Conservation (phyloP, 2,888 invertebrate species). For the Limnephilus rhombicus region DNA sequence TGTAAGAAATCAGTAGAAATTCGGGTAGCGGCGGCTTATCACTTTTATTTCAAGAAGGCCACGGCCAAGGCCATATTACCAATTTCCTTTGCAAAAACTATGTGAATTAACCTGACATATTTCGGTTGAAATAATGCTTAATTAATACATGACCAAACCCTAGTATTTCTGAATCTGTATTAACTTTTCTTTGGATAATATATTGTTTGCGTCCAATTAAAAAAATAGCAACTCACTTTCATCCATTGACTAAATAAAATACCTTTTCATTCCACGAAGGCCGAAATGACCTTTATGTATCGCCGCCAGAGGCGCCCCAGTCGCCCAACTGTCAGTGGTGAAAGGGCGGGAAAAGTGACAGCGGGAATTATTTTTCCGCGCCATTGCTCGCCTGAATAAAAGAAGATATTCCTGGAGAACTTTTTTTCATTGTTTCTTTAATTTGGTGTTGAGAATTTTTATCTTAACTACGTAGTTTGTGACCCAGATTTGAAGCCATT, state of each 20-base stretch:
- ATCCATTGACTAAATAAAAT: not conserved
- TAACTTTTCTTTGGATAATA: not conserved
- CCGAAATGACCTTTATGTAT: not conserved
- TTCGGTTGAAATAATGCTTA: not conserved
- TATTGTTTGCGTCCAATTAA: not conserved
- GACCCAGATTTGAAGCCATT: not conserved
- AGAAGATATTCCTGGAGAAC: not conserved
- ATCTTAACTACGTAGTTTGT: not conserved
- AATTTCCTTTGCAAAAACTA: not conserved
- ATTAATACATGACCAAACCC: not conserved
- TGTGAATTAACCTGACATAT: not conserved
- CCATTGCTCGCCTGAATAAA: not conserved
- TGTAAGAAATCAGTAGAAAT: no score
- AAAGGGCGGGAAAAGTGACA: not conserved
- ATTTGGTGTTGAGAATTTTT: not conserved
- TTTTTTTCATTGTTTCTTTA: not conserved
- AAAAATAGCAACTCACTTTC: not conserved
- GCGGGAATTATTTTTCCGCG: conserved; percentile 10
- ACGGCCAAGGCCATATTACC: no score
- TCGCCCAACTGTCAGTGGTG: conserved; percentile 3
- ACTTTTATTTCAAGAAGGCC: not conserved
- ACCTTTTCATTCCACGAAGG: not conserved
- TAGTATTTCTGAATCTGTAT: not conserved
- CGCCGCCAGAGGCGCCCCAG: conserved; percentile 7
- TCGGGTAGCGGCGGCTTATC: no score